Evolutionary conservation across 2,797 vertebrate species (phyloP).

Genomic region (Pseudomugil gertrudae): DNA sequence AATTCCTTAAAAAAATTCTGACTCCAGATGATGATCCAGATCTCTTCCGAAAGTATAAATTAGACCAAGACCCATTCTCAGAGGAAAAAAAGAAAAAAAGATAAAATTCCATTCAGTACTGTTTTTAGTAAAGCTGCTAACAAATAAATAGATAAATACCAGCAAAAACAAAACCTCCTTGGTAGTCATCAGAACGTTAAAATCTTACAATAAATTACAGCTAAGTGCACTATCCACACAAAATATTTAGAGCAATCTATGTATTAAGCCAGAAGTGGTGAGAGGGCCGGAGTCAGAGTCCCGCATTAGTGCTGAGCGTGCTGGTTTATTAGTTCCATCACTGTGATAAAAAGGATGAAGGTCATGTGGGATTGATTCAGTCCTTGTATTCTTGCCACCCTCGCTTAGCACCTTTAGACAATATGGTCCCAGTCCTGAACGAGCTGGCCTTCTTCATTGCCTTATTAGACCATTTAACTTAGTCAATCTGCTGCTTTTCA

Average conservation of each 20-base stretch:
- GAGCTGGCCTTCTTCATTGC: slow-evolving; percentile 22
- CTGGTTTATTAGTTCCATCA: slow-evolving; percentile 22
- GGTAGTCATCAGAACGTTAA: background rate
- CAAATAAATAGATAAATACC: no score
- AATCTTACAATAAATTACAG: slow-evolving; percentile 2
- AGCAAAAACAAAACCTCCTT: no score
- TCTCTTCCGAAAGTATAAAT: no score
- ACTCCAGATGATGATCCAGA: no score
- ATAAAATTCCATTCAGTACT: no score
- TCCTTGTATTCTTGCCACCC: slow-evolving; percentile 13
- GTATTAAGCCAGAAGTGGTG: background rate
- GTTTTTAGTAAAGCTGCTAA: no score
- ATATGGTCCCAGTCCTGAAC: slow-evolving; percentile 22
- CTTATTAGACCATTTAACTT: slow-evolving; percentile 45
- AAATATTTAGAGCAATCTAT: background rate
- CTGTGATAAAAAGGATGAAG: slow-evolving; percentile 17
- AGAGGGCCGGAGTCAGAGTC: background rate
- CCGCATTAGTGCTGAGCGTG: slow-evolving; percentile 1
- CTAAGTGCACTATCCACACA: background rate
- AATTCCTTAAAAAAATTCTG: no score
- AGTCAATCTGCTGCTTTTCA: slow-evolving; percentile 30
- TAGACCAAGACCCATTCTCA: no score
- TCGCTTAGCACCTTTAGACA: slow-evolving; percentile 15
- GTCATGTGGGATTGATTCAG: slow-evolving; percentile 23
- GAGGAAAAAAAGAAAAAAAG: no score